Evolutionary conservation across 2,797 vertebrate species (phyloP).

Genomic region (Cyclura pinguis): DNA sequence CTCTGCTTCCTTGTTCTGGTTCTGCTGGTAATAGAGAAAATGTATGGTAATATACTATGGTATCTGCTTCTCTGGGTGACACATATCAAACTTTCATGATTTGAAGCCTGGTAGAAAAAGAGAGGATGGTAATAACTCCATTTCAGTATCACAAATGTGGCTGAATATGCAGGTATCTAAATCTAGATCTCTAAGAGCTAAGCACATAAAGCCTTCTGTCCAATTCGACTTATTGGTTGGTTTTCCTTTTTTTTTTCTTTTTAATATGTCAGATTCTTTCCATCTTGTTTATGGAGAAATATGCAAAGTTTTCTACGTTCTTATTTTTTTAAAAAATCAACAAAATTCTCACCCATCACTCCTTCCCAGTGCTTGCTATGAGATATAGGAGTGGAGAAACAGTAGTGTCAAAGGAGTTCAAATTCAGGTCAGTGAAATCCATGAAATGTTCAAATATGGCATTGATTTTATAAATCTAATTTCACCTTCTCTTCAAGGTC

Average conservation of each 20-base stretch:
- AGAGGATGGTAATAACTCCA: neutral
- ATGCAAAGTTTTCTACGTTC: neutral
- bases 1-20: too few species aligned
- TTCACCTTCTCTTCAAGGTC: conserved; percentile 4
- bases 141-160: neutral
- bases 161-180: neutral
- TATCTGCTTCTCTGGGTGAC: too few species aligned
- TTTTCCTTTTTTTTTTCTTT: neutral
- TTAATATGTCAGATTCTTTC: neutral
- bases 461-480: neutral
- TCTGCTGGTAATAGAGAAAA: too few species aligned
- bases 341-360: neutral
- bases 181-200: neutral
- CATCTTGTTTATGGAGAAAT: neutral
- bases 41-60: too few species aligned
- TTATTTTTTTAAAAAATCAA: neutral
- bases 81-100: too few species aligned
- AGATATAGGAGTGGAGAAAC: too few species aligned
- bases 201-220: neutral
- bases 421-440: neutral
- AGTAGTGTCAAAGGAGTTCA: neutral
- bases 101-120: too few species aligned
- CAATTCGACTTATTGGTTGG: neutral
- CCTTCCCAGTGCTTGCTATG: neutral
- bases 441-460: neutral